These are phyloP conservation scores for Micrasema minimum DNA, from an alignment of 1,140 invertebrate genomes.

Conservation along the genomic window DNA sequence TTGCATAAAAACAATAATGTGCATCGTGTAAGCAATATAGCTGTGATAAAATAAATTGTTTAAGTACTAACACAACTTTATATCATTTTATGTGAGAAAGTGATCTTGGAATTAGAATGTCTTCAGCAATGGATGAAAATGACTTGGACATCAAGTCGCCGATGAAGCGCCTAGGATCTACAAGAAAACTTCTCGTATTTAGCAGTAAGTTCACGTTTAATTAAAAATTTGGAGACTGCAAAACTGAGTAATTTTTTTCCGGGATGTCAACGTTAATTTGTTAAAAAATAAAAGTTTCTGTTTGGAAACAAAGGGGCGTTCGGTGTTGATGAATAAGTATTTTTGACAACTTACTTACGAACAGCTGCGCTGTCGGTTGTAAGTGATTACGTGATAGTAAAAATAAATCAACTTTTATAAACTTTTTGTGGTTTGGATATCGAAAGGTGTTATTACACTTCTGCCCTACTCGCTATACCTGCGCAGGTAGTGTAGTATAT, in stretches of 20 bases:
- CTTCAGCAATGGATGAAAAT: conserved; percentile 71
- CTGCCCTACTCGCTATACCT: not conserved
- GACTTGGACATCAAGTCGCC: conserved; percentile 78
- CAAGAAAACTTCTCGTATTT: conserved; percentile 79
- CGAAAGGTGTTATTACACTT: not conserved
- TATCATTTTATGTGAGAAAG: conserved; percentile 40
- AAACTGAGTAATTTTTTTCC: not conserved
- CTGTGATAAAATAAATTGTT: conserved; percentile 26
- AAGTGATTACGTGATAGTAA: not conserved
- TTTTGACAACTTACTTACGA: no score
- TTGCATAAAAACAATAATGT: conserved; percentile 40
- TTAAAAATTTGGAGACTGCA: conserved; percentile 8
- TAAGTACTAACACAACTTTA: conserved; percentile 27
- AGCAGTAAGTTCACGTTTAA: conserved; percentile 73
- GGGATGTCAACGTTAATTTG: not conserved
- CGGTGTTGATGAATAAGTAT: no score
- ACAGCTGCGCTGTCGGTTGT: no score
- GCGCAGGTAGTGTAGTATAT: not conserved
- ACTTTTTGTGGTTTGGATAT: not conserved
- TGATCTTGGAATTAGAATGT: conserved; percentile 38
- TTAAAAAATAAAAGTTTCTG: not conserved
- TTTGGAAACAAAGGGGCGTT: not conserved
- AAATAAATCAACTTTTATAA: not conserved
- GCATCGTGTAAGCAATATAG: conserved; percentile 6
- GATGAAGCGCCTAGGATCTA: conserved; percentile 81